These are phyloP conservation scores for Calosoma granatense DNA, from an alignment of 1,140 invertebrate species.

Conservation along the genomic window DNA sequence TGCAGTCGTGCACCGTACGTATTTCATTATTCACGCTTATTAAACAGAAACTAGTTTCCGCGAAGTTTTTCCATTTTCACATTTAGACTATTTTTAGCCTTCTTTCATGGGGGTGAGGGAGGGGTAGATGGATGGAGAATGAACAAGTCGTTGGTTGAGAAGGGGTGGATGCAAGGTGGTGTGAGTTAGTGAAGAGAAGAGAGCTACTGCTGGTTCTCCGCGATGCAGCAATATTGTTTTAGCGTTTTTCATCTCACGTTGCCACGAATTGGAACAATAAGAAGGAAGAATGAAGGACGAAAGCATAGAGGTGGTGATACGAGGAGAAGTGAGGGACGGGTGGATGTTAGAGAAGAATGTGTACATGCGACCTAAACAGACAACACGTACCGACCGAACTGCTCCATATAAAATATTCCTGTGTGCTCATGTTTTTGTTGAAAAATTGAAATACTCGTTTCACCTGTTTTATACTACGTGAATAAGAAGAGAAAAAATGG, in stretches of 20 bases:
- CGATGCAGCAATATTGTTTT: background rate
- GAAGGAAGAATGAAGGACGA: background rate
- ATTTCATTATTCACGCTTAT: background rate
- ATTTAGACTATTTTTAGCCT: background rate
- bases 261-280: background rate
- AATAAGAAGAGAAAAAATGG: too few relatives aligned
- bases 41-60: background rate
- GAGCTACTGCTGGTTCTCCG: too few relatives aligned
- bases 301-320: too few relatives aligned
- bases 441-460: background rate
- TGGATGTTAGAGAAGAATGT: background rate
- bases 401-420: background rate
- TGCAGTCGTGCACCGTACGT: background rate
- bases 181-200: too few relatives aligned
- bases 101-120: too few relatives aligned
- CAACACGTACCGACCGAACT: background rate
- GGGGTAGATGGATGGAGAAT: too few relatives aligned
- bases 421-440: background rate
- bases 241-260: background rate
- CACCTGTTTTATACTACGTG: background rate
- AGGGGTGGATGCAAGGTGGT: too few relatives aligned
- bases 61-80: background rate
- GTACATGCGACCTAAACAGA: background rate
- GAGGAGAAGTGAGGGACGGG: background rate
- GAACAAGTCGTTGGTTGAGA: too few relatives aligned